Conservation (phyloP, 2,797 vertebrate genomes). For the Tauraco hartlaubi region DNA sequence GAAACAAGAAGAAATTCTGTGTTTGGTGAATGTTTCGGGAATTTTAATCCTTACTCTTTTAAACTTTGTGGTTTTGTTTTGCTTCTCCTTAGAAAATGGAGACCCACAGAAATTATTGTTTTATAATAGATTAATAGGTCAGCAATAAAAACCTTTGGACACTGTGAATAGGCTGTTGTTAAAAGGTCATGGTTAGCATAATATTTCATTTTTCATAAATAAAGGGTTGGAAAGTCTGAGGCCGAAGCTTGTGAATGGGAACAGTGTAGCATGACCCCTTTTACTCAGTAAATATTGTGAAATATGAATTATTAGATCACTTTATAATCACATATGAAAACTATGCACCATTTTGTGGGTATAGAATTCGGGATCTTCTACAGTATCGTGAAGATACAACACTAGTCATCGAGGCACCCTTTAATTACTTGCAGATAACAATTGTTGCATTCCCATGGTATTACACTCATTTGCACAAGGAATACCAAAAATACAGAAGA, state of each 20-base stretch:
- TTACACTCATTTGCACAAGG: background rate
- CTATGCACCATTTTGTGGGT: background rate
- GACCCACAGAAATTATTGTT: constrained; percentile 43
- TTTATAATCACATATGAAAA: background rate
- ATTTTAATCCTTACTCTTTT: constrained; percentile 49
- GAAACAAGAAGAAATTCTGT: constrained; percentile 27
- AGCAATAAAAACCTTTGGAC: constrained; percentile 60
- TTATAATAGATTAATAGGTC: constrained; percentile 70
- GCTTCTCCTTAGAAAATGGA: background rate
- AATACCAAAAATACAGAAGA: background rate
- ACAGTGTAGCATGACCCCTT: constrained; percentile 56
- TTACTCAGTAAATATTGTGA: constrained; percentile 49
- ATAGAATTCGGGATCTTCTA: background rate
- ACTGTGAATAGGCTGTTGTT: constrained; percentile 36
- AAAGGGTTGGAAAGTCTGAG: constrained; percentile 53
- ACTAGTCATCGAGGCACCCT: background rate
- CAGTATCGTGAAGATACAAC: background rate
- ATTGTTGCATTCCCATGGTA: background rate
- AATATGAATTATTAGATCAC: constrained; percentile 26
- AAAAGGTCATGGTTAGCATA: constrained; percentile 61
- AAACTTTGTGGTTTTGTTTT: background rate
- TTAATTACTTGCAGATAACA: background rate
- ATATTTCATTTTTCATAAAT: constrained; percentile 65
- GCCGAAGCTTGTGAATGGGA: background rate
- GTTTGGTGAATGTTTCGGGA: background rate